phyloP scores from a whole-genome alignment of 2,113 vertebrate genomes.

The Peromyscus californicus region DNA sequence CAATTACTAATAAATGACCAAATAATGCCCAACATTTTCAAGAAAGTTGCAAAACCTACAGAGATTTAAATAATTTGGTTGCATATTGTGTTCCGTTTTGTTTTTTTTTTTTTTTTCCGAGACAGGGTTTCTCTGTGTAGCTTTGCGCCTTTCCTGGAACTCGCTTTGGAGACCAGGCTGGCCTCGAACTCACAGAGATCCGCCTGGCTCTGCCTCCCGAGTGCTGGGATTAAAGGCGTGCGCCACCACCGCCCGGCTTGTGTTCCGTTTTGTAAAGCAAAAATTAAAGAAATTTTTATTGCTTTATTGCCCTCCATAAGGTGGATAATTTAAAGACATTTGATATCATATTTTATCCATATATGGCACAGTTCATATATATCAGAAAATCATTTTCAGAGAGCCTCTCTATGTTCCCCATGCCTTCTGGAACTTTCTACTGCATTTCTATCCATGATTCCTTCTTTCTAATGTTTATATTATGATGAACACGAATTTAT shows the following conservation, averaged over 20 bases:
- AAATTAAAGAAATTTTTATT: conserved; percentile 26
- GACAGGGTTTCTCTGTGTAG: no score
- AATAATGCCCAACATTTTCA: background rate
- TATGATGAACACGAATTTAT: background rate
- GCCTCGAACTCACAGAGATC: no score
- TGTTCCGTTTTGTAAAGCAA: background rate
- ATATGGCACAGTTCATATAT: background rate
- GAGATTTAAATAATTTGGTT: conserved; percentile 11
- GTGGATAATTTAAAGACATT: background rate
- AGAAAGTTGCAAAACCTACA: background rate
- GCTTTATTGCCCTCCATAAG: background rate
- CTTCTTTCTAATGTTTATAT: conserved; percentile 14
- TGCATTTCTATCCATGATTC: background rate
- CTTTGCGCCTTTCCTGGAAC: no score
- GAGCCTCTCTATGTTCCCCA: background rate
- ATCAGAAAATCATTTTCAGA: conserved; percentile 11
- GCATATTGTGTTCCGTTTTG: background rate
- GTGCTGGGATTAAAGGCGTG: no score
- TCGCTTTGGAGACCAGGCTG: no score
- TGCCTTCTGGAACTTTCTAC: background rate
- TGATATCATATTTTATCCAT: background rate
- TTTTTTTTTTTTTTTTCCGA: no score
- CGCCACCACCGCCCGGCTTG: no score
- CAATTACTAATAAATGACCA: background rate
- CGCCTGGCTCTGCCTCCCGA: no score